Base-by-base conservation (phyloP, 2,888 invertebrate species). In the Caenorhabditis sp. region DNA sequence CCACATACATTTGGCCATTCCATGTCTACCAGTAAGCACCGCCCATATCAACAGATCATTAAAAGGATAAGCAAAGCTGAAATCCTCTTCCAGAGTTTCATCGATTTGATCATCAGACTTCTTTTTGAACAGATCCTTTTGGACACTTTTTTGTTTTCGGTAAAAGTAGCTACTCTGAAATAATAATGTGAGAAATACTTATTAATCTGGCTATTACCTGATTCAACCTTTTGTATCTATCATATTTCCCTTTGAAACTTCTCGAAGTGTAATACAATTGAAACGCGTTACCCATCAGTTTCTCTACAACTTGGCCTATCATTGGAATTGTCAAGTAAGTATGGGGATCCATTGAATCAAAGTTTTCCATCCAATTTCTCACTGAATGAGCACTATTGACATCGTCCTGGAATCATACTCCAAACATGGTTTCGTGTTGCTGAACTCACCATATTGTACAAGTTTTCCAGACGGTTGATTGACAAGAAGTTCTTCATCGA, bases 221-320 rank as follows among this genome's bases (percentile, higher is more conserved):
- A 73, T 58, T 77, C 16, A 58, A 14, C 28, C 72, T 44, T 47
- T 84, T 84, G 59, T 80, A 84, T 44, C 98, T 73, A 26, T 90
- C 89, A 76, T 91, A 91, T 38, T 87, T 87, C n/a, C 59, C 82
- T 69, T 85, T 86, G 94, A 98, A 98, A 94, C 96, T 96, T 93
- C 97, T 95, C 73, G 97, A 94, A 22, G 97, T 97, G 94, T 98
- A 99, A 93, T 95, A 95, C 80, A 96, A 96, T 91, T 97, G 95
- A 93, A 97, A 99, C 72, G 97, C 98, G 81, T 97, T 97, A 68
- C 98, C 98, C 96, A 99, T 98, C 80, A 99, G 94, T 94, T 97
- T 97, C 93, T 98, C 97, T 90, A 99, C 96, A 74, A 98, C 97
- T 90, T 96, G 94, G 16, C 98, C 99, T 89, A 99, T 96, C 58